These are phyloP conservation scores for Stenotaenia linearis DNA, from an alignment of 2,888 invertebrate species.

Conservation along the genomic window DNA sequence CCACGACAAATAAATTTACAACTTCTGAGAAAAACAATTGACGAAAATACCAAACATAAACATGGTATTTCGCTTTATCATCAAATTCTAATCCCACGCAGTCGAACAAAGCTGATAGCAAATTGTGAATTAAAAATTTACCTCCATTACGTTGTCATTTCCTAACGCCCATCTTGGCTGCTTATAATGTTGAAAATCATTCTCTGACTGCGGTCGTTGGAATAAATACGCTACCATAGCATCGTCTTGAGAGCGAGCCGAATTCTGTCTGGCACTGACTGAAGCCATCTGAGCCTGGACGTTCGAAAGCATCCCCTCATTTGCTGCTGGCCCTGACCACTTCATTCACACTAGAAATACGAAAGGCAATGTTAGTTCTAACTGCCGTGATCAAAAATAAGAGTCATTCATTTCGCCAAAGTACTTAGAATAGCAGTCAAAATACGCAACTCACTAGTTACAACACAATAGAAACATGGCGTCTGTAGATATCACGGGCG, in stretches of 20 bases:
- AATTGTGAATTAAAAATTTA: constrained; percentile 51
- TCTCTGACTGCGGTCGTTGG: constrained; percentile 73
- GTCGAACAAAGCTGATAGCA: neutral
- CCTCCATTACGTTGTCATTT: constrained; percentile 81
- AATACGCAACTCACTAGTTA: neutral
- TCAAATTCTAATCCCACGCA: neutral
- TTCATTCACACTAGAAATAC: constrained; percentile 36
- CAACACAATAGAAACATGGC: constrained; percentile 36
- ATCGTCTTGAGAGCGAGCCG: constrained; percentile 67
- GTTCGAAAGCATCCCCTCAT: constrained; percentile 36
- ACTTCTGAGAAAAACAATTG: neutral
- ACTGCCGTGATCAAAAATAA: neutral
- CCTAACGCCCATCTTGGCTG: constrained; percentile 70
- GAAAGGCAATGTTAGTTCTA: neutral
- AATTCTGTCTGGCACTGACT: constrained; percentile 33
- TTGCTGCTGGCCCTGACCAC: constrained; percentile 34
- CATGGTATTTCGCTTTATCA: neutral
- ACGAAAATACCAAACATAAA: neutral
- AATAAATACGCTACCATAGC: constrained; percentile 89
- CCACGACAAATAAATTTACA: too few species aligned
- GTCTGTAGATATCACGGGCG: neutral
- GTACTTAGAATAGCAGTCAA: neutral
- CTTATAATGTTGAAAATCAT: constrained; percentile 59
- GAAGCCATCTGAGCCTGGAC: constrained; percentile 35
- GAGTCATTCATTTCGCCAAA: neutral